phyloP scores from a whole-genome alignment of 1,140 invertebrate genomes.

The Drosophila ananassae region DNA sequence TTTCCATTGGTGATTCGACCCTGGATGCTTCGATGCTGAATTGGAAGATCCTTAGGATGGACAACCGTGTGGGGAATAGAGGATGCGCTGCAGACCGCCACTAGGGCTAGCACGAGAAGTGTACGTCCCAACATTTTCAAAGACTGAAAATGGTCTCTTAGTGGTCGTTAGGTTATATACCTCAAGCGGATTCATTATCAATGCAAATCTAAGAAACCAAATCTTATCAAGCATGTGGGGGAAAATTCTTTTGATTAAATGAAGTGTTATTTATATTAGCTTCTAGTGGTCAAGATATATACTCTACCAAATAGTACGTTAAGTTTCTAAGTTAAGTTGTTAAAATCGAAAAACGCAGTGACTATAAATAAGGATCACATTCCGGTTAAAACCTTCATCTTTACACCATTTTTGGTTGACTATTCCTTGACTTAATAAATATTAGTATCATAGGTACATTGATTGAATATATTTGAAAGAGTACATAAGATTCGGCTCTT shows the following conservation, averaged over 20 bases:
- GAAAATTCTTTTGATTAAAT: conserved; percentile 2
- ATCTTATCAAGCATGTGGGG: conserved; percentile 21
- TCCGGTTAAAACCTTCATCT: too few relatives aligned
- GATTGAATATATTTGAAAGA: too few relatives aligned
- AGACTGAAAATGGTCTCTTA: conserved; percentile 14
- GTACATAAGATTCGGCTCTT: too few relatives aligned
- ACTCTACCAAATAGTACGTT: background rate
- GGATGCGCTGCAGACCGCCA: conserved; percentile 16
- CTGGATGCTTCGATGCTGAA: conserved; percentile 30
- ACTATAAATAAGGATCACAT: background rate
- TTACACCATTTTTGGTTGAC: too few relatives aligned
- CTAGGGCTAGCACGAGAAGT: conserved; percentile 8
- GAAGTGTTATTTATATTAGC: conserved; percentile 3
- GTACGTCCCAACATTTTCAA: conserved; percentile 10
- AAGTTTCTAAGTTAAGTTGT: too few relatives aligned
- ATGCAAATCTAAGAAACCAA: conserved; percentile 18
- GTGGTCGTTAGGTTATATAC: conserved; percentile 14
- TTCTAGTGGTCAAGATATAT: background rate
- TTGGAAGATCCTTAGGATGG: conserved; percentile 19
- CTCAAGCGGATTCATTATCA: conserved; percentile 1
- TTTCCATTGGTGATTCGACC: conserved; percentile 77
- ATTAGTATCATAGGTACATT: too few relatives aligned
- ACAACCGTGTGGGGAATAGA: conserved; percentile 17
- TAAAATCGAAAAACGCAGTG: too few relatives aligned
- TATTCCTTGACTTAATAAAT: too few relatives aligned